These are phyloP conservation scores for Brachystomella parvula DNA, from an alignment of 1,140 invertebrate genomes.

Conservation along the genomic window DNA sequence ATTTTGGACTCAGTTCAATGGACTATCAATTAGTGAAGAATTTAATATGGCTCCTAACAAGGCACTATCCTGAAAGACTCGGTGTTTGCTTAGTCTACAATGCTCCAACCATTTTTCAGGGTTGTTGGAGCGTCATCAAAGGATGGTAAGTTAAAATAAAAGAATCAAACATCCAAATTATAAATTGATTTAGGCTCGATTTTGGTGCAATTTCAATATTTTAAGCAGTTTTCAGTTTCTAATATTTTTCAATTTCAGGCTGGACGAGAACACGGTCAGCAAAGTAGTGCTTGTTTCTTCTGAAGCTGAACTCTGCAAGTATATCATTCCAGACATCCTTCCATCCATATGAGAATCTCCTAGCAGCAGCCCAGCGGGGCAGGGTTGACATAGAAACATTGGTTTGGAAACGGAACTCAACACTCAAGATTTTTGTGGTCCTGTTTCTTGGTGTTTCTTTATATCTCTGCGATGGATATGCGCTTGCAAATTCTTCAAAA, in stretches of 20 bases:
- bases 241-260: constrained; percentile 51
- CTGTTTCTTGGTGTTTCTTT: no score
- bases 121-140: constrained; percentile 64
- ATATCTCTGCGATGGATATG: no score
- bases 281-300: constrained; percentile 62
- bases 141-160: constrained; percentile 54
- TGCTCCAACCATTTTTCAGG: constrained; percentile 59
- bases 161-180: constrained; percentile 12
- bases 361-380: no score
- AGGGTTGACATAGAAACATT: no score
- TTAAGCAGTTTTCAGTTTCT: constrained; percentile 26
- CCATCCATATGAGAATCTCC: constrained; percentile 48
- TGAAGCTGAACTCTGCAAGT: constrained; percentile 60
- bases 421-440: no score
- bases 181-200: no score
- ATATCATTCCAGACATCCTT: constrained; percentile 65
- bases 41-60: constrained; percentile 61
- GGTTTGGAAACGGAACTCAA: no score
- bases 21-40: constrained; percentile 68
- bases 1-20: constrained; percentile 63
- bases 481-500: no score
- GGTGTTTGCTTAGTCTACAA: constrained; percentile 64
- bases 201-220: neutral
- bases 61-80: constrained; percentile 64
- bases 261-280: constrained; percentile 64